Evolutionary conservation across 1,140 invertebrate species (phyloP).

Genomic region (Drosophila grimshawi): DNA sequence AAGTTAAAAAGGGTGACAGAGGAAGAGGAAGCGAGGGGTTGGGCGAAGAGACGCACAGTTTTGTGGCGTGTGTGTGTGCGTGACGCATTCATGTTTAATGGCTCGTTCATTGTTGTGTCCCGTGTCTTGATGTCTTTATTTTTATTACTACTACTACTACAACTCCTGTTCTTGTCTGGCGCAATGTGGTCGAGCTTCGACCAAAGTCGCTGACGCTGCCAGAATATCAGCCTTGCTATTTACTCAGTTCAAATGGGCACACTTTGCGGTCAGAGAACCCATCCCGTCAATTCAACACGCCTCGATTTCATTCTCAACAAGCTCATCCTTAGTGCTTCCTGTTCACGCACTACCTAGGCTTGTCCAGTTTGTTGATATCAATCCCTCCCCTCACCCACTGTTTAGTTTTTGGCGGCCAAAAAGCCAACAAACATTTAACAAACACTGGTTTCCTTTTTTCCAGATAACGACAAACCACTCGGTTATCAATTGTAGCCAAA

Average conservation of each 20-base stretch:
- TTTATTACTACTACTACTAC: conserved; percentile 3
- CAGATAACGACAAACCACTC: conserved; percentile 30
- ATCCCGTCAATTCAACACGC: neutral
- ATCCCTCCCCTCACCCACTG: conserved; percentile 21
- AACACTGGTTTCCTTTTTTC: conserved; percentile 74
- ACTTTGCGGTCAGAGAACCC: conserved; percentile 47
- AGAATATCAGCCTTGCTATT: conserved; percentile 26
- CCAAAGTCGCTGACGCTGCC: conserved; percentile 24
- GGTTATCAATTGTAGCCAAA: conserved; percentile 8
- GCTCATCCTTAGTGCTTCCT: conserved; percentile 27
- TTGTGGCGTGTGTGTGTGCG: conserved; percentile 50
- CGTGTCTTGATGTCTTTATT: conserved; percentile 26
- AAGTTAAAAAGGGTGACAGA: conserved; percentile 8
- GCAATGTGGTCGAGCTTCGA: conserved; percentile 37
- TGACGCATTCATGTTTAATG: conserved; percentile 76
- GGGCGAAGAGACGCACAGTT: too few relatives aligned
- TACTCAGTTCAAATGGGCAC: conserved; percentile 58
- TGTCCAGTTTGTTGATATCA: neutral
- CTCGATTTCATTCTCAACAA: conserved; percentile 21
- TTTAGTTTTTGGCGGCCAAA: conserved; percentile 54
- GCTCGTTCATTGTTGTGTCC: conserved; percentile 49
- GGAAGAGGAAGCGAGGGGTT: neutral
- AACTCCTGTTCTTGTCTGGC: conserved; percentile 19
- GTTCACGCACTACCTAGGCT: conserved; percentile 16
- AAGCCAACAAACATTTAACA: conserved; percentile 59